A percentile compares a stretch with the other conserved stretches of the same genome.
phyloP scores from a whole-genome alignment of 2,113 vertebrate species.

The Cyanoliseus patagonus region DNA sequence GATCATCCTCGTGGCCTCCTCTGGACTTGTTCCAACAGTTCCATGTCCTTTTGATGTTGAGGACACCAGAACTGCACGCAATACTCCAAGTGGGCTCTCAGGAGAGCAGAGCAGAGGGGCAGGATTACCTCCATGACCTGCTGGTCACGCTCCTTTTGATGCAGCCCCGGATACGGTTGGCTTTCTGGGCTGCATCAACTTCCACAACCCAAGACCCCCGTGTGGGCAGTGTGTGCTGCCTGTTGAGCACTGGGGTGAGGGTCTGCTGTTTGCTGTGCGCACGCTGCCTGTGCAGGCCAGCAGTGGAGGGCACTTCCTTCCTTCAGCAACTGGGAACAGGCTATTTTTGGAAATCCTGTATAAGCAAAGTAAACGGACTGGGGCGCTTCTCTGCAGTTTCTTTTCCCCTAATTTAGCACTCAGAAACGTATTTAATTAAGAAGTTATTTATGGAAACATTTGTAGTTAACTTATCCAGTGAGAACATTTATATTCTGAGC shows the following conservation, averaged over 20 bases:
- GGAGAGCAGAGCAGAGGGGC: no score
- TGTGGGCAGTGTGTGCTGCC: accelerated
- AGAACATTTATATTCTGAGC: neutral
- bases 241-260: neutral
- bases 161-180: neutral
- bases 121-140: neutral
- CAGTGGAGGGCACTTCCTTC: neutral
- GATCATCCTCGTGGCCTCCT: no score
- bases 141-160: neutral
- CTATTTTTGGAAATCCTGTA: neutral
- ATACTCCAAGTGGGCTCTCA: no score
- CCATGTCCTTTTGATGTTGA: no score
- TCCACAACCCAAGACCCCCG: neutral
- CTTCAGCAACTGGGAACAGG: neutral
- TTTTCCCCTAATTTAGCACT: neutral
- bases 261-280: accelerated
- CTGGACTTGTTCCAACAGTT: no score
- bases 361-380: neutral
- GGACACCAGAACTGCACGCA: no score
- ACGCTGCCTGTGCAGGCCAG: neutral
- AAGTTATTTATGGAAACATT: neutral
- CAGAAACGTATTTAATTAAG: neutral
- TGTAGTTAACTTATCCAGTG: neutral
- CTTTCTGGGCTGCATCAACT: neutral
- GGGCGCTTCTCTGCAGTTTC: neutral